Evolutionary conservation across 2,888 invertebrate species (phyloP), one percentile per base, ranked within the genome.

Genomic region (Oscheius sp.): DNA sequence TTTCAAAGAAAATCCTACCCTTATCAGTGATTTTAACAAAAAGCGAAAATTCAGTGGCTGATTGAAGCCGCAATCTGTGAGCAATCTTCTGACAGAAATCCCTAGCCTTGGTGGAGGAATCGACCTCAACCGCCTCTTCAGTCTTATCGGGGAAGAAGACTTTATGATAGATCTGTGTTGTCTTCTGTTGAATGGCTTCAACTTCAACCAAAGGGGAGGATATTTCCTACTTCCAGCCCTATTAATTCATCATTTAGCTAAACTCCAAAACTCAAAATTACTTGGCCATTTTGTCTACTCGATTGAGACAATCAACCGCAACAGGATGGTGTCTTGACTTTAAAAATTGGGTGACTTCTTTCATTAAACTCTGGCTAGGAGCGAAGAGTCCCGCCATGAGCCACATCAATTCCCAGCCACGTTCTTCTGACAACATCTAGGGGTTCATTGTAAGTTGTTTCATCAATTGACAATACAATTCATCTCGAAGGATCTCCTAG

Each of bases 341-440:
- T n/a, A 80, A 48, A 67, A 80, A 80, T 45, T 71, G 75, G 12
- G 71, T 53, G 10, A 80, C 66, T 86, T 91, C 91, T 86, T 92
- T 92, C 48, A 95, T 90, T 65, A 99, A 90, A 73, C 92, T 92
- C 88, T 96, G 96, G 85, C 96, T 96, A 85, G 97, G 97, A 0
- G 96, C 93, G 87, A 97, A 98, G 17, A 97, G 89, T 1, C 98
- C 98, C 0, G 95, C 94, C 0, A 94, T 93, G 73, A 98, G 89
- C 98, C 98, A 99, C 95, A 99, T 95, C 64, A 99, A 88, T 87
- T 99, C 97, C 98, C 98, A 99, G 0, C 97, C 97, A 69, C 96
- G 90, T 88, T 97, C 96, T 88, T 97, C 97, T 69, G 96, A 96
- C 88, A 94, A 90, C 83, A 89, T 88, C 87, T 95, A 96, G 67